These are phyloP conservation scores for Atta cephalotes DNA, from an alignment of 1,140 invertebrate species.

Conservation along the genomic window DNA sequence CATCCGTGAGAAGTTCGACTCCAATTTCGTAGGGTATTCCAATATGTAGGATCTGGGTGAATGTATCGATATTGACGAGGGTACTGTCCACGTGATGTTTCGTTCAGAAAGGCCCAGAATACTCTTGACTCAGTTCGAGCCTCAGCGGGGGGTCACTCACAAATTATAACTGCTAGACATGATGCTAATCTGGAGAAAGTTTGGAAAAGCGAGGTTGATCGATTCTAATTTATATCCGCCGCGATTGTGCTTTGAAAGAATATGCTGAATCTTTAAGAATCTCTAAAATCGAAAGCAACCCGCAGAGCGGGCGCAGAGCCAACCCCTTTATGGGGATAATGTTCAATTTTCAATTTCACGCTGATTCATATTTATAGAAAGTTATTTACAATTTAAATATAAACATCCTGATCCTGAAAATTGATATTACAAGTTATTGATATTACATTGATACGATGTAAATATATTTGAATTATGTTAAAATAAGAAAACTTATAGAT, in stretches of 20 bases:
- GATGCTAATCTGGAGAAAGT: constrained; percentile 86
- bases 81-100: constrained; percentile 82
- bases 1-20: constrained; percentile 78
- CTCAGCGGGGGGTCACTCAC: constrained; percentile 83
- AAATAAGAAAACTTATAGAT: background rate
- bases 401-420: background rate
- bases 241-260: constrained; percentile 30
- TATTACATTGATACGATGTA: too few relatives aligned
- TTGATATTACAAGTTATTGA: background rate
- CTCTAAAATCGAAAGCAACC: constrained; percentile 25
- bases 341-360: constrained; percentile 13
- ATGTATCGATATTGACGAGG: constrained; percentile 86
- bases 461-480: background rate
- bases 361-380: background rate
- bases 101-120: constrained; percentile 49
- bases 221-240: constrained; percentile 79
- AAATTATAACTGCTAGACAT: constrained; percentile 85
- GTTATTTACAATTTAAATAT: background rate
- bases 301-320: too few relatives aligned
- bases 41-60: constrained; percentile 61
- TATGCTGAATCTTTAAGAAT: constrained; percentile 67
- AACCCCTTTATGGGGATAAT: constrained; percentile 7
- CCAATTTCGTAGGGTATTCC: constrained; percentile 57
- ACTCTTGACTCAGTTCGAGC: constrained; percentile 56
- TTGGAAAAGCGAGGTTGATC: constrained; percentile 83